Base-by-base conservation (phyloP, 2,797 vertebrate genomes). In the Lagocephalus sceleratus region DNA sequence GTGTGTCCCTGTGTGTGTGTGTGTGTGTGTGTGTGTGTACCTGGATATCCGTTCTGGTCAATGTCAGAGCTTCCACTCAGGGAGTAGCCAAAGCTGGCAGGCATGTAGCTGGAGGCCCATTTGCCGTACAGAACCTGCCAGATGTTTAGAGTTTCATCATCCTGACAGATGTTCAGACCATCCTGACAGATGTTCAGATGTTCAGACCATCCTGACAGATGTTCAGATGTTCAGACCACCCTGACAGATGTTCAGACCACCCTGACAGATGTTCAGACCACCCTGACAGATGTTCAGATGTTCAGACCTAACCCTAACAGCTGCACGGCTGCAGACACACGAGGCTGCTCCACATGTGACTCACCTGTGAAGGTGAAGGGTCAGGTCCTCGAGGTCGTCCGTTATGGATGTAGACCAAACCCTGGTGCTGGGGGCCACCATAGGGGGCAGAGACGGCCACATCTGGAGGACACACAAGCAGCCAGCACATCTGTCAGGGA, bases 21-120 rank as follows among this genome's bases (percentile, higher is more conserved):
- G 38, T 68, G 26, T 47, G 44, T 49, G 38, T 50, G 53, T 26
- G 43, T 51, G 38, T 43, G 23, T 45, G 20, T 71, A 98, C 96
- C 96, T 89, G 96, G 96, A 66, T 99, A 98, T 76, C 96, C 97
- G 47, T 99, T 99, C 73, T 79, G 86, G 81, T 99, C 97, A 35
- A 99, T 93, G 59, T 99, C 97, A 0, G 91, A 95, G 53, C 91
- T 94, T 75, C 97, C 96, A 51, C 92, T 93, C 89, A 98, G 88
- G 0, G 96, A 89, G 75, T 99, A 98, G 2, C 96, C 97, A 52
- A 98, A 99, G 81, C 97, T 98, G 7, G 96, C 87, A 0, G 97
- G 97, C 94, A 96, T 95, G 35, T 87, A 88, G 60, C 79, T 87
- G 56, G 94, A 94, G 0, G 94, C 91, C 97, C 97, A 97, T 41